Conservation (phyloP, 2,113 vertebrate species). For the Boulengeromyrus knoepffleri region DNA sequence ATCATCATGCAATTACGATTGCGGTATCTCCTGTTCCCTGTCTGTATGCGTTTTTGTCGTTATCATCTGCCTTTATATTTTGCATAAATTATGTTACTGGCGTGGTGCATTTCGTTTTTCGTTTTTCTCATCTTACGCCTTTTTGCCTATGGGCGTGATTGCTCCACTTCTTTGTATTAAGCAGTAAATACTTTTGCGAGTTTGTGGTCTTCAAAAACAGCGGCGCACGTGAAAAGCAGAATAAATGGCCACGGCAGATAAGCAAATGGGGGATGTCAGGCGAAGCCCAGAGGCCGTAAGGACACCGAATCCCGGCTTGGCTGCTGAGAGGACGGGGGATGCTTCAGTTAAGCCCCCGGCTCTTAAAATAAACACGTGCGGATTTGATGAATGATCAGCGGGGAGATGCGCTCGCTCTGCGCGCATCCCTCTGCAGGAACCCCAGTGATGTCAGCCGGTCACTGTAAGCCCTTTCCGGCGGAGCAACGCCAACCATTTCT, state of each 20-base stretch:
- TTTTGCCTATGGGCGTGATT: not conserved
- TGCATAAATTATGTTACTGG: not conserved
- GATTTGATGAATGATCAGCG: slow-evolving; percentile 36
- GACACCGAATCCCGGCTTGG: slow-evolving; percentile 12
- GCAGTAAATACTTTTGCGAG: slow-evolving; percentile 29
- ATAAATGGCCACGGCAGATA: slow-evolving; percentile 31
- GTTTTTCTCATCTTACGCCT: not conserved
- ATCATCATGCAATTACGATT: not conserved
- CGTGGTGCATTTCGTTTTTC: not conserved
- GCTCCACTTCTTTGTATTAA: slow-evolving; percentile 19
- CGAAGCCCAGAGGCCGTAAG: slow-evolving; percentile 30
- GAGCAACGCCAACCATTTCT: not conserved
- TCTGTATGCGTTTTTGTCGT: not conserved
- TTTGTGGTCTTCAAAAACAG: slow-evolving; percentile 33
- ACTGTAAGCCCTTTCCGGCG: not conserved
- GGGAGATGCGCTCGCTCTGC: not conserved
- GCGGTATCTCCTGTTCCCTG: not conserved
- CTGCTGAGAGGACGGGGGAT: not conserved
- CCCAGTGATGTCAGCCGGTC: not conserved
- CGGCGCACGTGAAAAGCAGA: slow-evolving; percentile 24
- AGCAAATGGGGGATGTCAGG: slow-evolving; percentile 31
- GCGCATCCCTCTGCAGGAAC: not conserved
- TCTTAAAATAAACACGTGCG: slow-evolving; percentile 38
- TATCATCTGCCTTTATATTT: not conserved
- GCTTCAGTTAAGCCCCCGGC: slow-evolving; percentile 16